Percentiles rank a stretch among this genome's conserved stretches.
phyloP scores from a whole-genome alignment of 1,140 invertebrate genomes.

The Metaphire vulgaris region DNA sequence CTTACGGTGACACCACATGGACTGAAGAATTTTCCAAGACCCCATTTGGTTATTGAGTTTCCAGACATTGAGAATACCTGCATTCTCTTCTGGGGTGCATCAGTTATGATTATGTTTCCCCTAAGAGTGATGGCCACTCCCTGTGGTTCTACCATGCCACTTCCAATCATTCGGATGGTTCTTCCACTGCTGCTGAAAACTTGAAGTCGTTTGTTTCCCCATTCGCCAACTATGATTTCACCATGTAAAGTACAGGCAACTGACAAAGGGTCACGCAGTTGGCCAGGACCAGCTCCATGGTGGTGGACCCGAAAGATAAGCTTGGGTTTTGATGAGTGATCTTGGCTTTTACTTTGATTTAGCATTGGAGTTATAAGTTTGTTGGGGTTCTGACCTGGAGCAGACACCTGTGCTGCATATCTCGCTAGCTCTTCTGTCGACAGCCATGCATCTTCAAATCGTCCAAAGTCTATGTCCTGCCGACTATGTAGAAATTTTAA shows the following conservation, averaged over 20 bases:
- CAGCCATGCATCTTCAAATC: neutral
- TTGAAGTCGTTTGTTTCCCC: slow-evolving; percentile 31
- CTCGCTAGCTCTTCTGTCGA: neutral
- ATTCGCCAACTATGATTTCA: slow-evolving; percentile 25
- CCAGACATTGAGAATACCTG: slow-evolving; percentile 26
- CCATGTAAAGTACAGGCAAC: slow-evolving; percentile 26
- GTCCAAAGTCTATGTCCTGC: slow-evolving; percentile 1
- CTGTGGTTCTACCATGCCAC: slow-evolving; percentile 14
- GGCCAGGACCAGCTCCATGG: slow-evolving; percentile 15
- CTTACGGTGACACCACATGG: slow-evolving; percentile 30
- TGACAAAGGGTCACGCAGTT: slow-evolving; percentile 23
- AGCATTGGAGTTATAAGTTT: neutral
- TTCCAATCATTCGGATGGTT: slow-evolving; percentile 4
- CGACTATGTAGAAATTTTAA: neutral
- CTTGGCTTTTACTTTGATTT: neutral
- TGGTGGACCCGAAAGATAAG: neutral
- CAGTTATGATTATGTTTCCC: slow-evolving; percentile 28
- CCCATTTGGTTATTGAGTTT: slow-evolving; percentile 21
- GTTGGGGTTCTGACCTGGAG: neutral
- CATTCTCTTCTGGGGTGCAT: slow-evolving; percentile 26
- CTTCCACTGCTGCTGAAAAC: slow-evolving; percentile 26
- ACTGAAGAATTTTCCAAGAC: slow-evolving; percentile 26
- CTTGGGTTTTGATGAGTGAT: neutral
- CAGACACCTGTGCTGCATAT: neutral
- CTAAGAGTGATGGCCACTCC: slow-evolving; percentile 27